These are phyloP conservation scores for Lepidostoma basale DNA, from an alignment of 1,140 invertebrate species.

Conservation along the genomic window DNA sequence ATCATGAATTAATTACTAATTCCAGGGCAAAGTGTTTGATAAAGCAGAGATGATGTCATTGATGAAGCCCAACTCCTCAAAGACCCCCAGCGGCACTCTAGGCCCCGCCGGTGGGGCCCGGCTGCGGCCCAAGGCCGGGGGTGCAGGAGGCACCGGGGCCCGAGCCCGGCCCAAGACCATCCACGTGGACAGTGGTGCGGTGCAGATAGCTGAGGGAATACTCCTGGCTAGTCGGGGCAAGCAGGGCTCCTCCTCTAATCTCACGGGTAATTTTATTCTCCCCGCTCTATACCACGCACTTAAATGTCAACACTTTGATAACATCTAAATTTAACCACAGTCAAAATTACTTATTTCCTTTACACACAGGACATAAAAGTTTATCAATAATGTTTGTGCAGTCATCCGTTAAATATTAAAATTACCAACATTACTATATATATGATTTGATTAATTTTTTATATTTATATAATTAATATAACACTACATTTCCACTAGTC, in stretches of 20 bases:
- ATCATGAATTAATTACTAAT: no score
- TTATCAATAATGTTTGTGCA: no score
- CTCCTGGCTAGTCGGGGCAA: constrained; percentile 75
- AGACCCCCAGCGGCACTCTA: neutral
- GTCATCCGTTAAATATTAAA: no score
- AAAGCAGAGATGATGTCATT: constrained; percentile 71
- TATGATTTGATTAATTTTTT: no score
- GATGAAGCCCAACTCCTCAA: constrained; percentile 50
- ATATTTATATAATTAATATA: no score
- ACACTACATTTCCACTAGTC: no score
- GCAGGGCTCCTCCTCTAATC: constrained; percentile 81
- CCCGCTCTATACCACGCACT: neutral
- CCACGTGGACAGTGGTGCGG: constrained; percentile 80
- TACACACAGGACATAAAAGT: no score
- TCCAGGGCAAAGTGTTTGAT: constrained; percentile 76
- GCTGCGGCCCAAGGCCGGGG: constrained; percentile 29
- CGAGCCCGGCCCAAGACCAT: constrained; percentile 85
- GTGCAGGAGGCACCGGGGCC: constrained; percentile 56
- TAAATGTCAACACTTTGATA: neutral
- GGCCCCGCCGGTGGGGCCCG: constrained; percentile 42
- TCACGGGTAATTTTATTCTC: constrained; percentile 67
- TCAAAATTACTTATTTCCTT: no score
- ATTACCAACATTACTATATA: no score
- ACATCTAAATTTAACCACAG: no score
- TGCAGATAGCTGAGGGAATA: constrained; percentile 75